Base-by-base conservation (phyloP, 2,888 invertebrate genomes). In the Polietes domitor region DNA sequence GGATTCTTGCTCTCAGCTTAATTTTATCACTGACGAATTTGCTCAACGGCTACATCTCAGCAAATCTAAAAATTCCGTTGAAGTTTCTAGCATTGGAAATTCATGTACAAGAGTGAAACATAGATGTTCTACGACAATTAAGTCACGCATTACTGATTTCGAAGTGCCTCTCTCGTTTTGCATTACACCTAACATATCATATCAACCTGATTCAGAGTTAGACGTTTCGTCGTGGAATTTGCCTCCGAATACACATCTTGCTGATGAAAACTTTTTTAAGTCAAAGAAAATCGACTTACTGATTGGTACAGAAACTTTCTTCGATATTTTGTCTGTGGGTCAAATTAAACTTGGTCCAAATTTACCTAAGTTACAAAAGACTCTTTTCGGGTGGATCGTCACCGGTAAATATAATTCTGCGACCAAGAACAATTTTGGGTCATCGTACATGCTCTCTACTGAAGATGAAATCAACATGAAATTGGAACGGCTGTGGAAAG, bases 1-100 rank as follows among this genome's bases (percentile, higher is more conserved):
- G 79, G 85, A 81, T 26, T 84, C 83, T 1, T 83, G 86, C 32
- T 86, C 82, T 1, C 83, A 86, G 53, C 72, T 80, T 9, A 84
- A 85, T n/a, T 83, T 83, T 17, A 72, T 80, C 4, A 74, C 71
- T 10, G 65, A 82, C 21, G 72, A 63, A 37, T 82, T 79, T 70
- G 47, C 77, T 0, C 70, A 80, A 74, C 15, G 21, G 7, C 61
- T 9, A 17, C 73, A 10, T 50, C 41, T 4, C 74, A 78, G 0
- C 82, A 79, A 77, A 80, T 65, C 81, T 0, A 76, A 78, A 12
- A 72, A 75, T 9, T 79, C 86, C 2, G 84, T 77, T 50, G 19
- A 63, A 86, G 50, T 32, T 86, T 6, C 63, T 86, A 32, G 32
- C 19, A 32, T 21, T 21, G 32, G 37, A 2, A 17, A 28, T 1